Evolutionary conservation across 2,113 vertebrate genomes (phyloP).

Genomic region (Archocentrus centrarchus): DNA sequence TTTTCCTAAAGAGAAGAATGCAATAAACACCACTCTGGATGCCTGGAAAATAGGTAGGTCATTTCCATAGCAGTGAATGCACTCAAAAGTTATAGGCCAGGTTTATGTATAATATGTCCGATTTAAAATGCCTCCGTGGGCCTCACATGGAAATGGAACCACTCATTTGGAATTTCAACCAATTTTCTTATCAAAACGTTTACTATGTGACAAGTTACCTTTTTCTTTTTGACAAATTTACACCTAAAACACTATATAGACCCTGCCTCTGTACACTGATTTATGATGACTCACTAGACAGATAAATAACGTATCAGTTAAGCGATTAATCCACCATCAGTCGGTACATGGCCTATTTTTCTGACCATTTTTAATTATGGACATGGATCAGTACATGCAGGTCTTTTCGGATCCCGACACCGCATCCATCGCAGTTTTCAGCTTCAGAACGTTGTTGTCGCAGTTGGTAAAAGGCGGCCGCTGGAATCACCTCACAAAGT

Average conservation of each 20-base stretch:
- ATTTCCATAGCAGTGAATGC: background rate
- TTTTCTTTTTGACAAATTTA: background rate
- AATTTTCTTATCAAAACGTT: background rate
- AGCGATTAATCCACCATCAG: background rate
- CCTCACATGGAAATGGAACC: background rate
- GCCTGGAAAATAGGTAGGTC: background rate
- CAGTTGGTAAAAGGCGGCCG: conserved; percentile 32
- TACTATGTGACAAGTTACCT: background rate
- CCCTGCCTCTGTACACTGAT: background rate
- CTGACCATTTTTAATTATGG: background rate
- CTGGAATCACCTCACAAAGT: conserved; percentile 50
- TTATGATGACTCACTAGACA: background rate
- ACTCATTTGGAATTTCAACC: background rate
- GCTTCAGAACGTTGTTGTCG: conserved; percentile 37
- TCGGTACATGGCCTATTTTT: conserved; percentile 1
- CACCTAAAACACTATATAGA: background rate
- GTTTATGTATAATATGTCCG: background rate
- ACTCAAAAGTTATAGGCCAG: background rate
- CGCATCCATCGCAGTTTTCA: conserved; percentile 14
- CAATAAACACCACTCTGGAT: background rate
- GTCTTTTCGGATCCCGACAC: background rate
- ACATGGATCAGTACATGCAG: background rate
- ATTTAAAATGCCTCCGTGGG: conserved; percentile 2
- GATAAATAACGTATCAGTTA: background rate
- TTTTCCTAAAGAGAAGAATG: background rate